These are phyloP conservation scores for Portunus trituberculatus DNA, from an alignment of 1,140 invertebrate species.

Conservation along the genomic window DNA sequence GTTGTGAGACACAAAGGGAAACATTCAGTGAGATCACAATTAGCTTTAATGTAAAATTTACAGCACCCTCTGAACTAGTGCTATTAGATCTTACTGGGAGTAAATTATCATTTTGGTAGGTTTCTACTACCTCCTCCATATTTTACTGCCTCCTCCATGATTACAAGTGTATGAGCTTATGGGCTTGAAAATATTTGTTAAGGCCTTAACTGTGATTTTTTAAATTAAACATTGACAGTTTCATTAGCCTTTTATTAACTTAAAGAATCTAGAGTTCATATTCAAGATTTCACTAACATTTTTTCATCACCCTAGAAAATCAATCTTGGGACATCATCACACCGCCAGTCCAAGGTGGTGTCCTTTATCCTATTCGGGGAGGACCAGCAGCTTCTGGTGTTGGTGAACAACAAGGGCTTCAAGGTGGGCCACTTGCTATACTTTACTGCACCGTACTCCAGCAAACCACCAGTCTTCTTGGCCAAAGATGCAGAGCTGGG, in stretches of 20 bases:
- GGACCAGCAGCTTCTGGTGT: neutral
- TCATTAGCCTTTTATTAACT: neutral
- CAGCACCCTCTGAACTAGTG: too few relatives aligned
- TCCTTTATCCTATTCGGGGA: neutral
- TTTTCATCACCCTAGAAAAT: neutral
- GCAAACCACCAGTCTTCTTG: neutral
- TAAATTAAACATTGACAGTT: neutral
- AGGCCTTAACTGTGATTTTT: neutral
- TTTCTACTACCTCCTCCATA: too few relatives aligned
- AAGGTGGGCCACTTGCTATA: neutral
- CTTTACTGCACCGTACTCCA: neutral
- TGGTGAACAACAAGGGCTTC: neutral
- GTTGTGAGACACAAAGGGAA: too few relatives aligned
- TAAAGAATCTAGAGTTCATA: neutral
- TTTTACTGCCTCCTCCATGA: too few relatives aligned
- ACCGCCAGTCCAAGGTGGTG: neutral
- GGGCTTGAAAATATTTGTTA: too few relatives aligned
- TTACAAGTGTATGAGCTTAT: too few relatives aligned
- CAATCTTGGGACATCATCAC: neutral
- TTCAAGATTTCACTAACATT: neutral
- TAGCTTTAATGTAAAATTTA: too few relatives aligned
- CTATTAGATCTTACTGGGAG: too few relatives aligned
- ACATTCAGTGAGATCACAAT: too few relatives aligned
- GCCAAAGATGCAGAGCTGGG: conserved; percentile 16
- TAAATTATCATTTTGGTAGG: too few relatives aligned